Evolutionary conservation across 2,113 vertebrate species (phyloP), one percentile per base, ranked within the genome.

Genomic region (Ammodytes dubius): DNA sequence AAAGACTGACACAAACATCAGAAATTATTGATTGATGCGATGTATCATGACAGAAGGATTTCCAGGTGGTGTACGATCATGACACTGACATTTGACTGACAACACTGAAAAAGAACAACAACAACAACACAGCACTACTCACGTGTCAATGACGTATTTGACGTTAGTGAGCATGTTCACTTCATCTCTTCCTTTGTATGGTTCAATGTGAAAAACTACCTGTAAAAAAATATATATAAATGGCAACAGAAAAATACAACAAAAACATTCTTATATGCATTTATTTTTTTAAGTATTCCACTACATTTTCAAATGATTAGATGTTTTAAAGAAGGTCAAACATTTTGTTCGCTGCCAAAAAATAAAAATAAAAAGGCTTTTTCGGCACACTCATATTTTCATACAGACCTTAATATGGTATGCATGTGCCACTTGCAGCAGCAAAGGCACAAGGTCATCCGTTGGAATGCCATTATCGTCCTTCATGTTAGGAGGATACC

Each of bases 121-220:
- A 27, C 27, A 27, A 27, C 27, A 27, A 27, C 5, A 14, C 19
- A 45, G 40, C 43, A 27, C 7, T 79, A 95, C 97, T 96, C 89
- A 99, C 98, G 94, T 97, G 61, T 99, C 97, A 87, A 97, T 94
- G 85, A 99, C 97, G 88, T 99, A 99, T 82, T 97, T 97, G 86
- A 99, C 90, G 88, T 97, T 97, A 87, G 92, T 87, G 83, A 96
- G 94, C 96, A 99, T 97, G 79, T 83, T 98, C 77, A 93, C 94
- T 79, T 97, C 98, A 91, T 99, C 96, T 89, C 98, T 94, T n/a
- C 95, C 96, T 92, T 91, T 96, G 91, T 99, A 99, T 8, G 98
- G 98, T 59, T 99, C 98, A 59, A 99, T 99, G 84, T 99, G 98
- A 89, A 99, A 98, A 77, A 94, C 93, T 39, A 99, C 96, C 98